phyloP scores from a whole-genome alignment of 37 sponge, comb jelly and placozoan genomes.

The Oopsacas minuta region DNA sequence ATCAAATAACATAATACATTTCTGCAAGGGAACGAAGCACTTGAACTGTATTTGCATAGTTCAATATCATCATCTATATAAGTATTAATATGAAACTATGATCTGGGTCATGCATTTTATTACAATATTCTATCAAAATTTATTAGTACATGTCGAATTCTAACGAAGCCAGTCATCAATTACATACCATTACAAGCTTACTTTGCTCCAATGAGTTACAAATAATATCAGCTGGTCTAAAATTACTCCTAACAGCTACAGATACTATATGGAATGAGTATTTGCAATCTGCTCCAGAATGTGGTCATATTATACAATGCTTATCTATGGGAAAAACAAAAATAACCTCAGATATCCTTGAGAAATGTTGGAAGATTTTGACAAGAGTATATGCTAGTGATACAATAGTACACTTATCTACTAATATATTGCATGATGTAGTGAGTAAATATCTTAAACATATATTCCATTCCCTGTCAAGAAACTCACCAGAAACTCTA shows the following conservation, averaged over 20 bases:
- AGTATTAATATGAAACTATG: too few relatives aligned
- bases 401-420: background rate
- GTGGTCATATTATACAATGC: background rate
- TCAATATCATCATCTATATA: too few relatives aligned
- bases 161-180: background rate
- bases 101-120: too few relatives aligned
- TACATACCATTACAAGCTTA: background rate
- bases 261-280: background rate
- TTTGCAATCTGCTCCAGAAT: background rate
- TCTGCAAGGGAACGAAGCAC: too few relatives aligned
- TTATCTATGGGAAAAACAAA: background rate
- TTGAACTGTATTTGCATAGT: too few relatives aligned
- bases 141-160: background rate
- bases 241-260: background rate
- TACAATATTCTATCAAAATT: background rate
- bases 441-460: slow-evolving; percentile 13
- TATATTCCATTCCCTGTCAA: background rate
- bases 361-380: background rate
- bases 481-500: background rate
- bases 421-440: background rate
- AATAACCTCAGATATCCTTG: background rate
- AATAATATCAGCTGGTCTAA: background rate
- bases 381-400: background rate
- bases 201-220: background rate
- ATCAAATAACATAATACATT: too few relatives aligned